Conservation (phyloP, 2,113 vertebrate genomes). For the Dipodomys spectabilis region DNA sequence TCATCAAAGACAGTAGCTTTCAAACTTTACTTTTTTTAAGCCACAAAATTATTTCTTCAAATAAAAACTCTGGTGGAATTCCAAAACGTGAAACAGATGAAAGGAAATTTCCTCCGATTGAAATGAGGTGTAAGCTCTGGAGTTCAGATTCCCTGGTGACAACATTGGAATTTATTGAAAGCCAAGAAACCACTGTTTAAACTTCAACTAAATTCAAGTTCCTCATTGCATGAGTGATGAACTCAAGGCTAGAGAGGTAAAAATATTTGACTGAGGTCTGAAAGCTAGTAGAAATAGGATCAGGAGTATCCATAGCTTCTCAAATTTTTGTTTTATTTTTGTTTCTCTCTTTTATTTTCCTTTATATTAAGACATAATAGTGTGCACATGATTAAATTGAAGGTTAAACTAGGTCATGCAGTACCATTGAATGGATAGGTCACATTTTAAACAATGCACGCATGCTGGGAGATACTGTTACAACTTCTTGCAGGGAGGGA, state of each 20-base stretch:
- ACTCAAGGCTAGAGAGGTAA: neutral
- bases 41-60: constrained; percentile 42
- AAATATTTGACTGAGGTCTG: neutral
- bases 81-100: constrained; percentile 50
- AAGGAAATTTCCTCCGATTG: neutral
- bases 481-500: neutral
- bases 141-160: neutral
- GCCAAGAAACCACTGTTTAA: neutral
- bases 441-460: neutral
- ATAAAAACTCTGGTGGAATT: constrained; percentile 35
- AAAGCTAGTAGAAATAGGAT: neutral
- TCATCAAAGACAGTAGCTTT: constrained; percentile 25
- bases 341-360: no score
- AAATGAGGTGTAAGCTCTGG: neutral
- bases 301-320: neutral
- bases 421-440: neutral
- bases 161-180: neutral
- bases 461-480: neutral
- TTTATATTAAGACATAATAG: neutral
- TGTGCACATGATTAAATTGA: neutral
- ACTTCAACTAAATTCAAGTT: neutral
- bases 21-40: constrained; percentile 44
- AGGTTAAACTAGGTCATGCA: neutral
- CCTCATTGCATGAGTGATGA: neutral
- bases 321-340: neutral